phyloP scores from a whole-genome alignment of 2,797 vertebrate genomes.

The Lagocephalus sceleratus region DNA sequence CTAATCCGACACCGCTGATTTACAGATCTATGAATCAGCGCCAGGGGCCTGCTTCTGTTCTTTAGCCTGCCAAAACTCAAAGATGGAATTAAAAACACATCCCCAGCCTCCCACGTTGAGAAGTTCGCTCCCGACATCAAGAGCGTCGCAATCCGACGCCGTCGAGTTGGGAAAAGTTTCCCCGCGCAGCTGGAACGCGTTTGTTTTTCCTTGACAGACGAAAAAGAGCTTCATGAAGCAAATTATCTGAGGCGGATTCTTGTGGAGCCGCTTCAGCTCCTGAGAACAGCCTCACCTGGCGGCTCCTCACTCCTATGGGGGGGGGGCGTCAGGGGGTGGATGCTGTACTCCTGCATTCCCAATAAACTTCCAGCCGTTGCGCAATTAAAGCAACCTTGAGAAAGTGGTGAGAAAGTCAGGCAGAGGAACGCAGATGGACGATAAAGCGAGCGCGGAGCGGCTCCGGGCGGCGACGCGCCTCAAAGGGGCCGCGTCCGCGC shows the following conservation, averaged over 20 bases:
- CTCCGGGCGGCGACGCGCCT: constrained; percentile 55
- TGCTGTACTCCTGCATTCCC: not conserved
- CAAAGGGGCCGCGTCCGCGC: constrained; percentile 36
- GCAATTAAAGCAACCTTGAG: constrained; percentile 71
- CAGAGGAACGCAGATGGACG: constrained; percentile 40
- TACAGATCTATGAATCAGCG: no score
- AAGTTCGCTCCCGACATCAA: not conserved
- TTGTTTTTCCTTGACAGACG: not conserved
- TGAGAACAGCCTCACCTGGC: constrained; percentile 66
- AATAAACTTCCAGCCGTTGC: constrained; percentile 3
- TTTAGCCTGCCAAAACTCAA: no score
- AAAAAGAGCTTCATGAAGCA: not conserved
- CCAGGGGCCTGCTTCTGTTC: no score
- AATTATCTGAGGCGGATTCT: constrained; percentile 8
- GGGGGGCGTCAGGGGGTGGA: not conserved
- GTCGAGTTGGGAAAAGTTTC: not conserved
- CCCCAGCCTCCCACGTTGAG: no score
- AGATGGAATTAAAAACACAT: no score
- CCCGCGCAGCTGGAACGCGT: not conserved
- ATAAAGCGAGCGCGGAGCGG: constrained; percentile 33
- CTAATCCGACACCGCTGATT: no score
- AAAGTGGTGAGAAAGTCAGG: constrained; percentile 67
- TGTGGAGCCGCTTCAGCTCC: not conserved
- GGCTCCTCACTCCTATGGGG: constrained; percentile 29
- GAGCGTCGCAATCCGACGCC: not conserved